Evolutionary conservation across 2,888 invertebrate species (phyloP).

Genomic region (Seladonia tumulorum): DNA sequence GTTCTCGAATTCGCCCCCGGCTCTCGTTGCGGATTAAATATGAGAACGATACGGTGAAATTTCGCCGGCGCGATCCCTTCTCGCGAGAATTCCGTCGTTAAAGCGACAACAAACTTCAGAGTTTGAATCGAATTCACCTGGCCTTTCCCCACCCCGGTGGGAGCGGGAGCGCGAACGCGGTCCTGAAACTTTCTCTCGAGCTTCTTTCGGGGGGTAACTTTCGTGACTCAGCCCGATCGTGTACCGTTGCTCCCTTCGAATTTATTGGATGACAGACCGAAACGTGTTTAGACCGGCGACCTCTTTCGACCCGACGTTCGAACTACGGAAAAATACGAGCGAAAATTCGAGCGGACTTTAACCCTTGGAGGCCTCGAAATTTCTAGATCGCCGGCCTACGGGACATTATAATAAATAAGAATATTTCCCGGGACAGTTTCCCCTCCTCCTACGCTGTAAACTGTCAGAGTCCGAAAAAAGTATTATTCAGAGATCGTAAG

Average conservation of each 20-base stretch:
- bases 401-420: not conserved
- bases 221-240: constrained; percentile 18
- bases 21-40: constrained; percentile 24
- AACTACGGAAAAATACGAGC: constrained; percentile 2
- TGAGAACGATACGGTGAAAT: constrained; percentile 31
- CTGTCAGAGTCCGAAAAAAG: not conserved
- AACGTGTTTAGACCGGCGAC: constrained; percentile 20
- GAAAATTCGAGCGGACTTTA: constrained; percentile 9
- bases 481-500: no score
- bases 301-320: not conserved
- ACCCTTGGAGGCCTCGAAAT: not conserved
- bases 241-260: constrained; percentile 12
- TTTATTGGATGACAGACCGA: constrained; percentile 41
- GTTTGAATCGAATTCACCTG: constrained; percentile 56
- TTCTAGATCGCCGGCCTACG: not conserved
- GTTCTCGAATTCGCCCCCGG: not conserved
- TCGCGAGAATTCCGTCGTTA: constrained; percentile 36
- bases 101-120: constrained; percentile 33
- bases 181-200: constrained; percentile 32
- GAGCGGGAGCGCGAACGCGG: not conserved
- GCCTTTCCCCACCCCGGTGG: not conserved
- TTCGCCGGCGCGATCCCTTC: constrained; percentile 21
- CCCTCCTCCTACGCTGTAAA: not conserved
- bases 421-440: not conserved
- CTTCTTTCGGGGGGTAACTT: constrained; percentile 35